A percentile compares a stretch with the other conserved stretches of the same genome.
These are phyloP conservation scores for Cuculus canorus DNA, from an alignment of 2,797 vertebrate genomes.

Conservation along the genomic window DNA sequence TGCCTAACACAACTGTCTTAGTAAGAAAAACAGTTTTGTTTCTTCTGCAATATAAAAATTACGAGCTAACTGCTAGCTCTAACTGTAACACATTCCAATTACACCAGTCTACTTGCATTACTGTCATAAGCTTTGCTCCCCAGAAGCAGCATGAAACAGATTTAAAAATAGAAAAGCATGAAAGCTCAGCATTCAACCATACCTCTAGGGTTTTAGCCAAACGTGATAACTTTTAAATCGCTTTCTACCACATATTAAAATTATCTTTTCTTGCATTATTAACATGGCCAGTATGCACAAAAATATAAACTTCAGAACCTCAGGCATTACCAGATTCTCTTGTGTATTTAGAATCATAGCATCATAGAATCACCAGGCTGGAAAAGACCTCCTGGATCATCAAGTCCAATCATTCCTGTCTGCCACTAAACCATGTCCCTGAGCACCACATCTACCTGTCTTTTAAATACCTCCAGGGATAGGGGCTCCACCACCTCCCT, in stretches of 20 bases:
- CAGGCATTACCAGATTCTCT: not conserved
- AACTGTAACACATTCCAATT: not conserved
- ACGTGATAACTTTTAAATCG: not conserved
- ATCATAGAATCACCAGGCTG: no score
- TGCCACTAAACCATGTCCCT: no score
- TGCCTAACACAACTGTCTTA: not conserved
- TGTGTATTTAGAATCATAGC: not conserved
- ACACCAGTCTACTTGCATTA: not conserved
- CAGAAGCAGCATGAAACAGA: not conserved
- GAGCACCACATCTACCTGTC: no score
- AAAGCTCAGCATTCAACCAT: not conserved
- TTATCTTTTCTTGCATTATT: not conserved
- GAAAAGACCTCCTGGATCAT: no score
- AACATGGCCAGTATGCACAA: not conserved
- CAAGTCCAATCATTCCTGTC: no score
- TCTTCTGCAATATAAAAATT: not conserved
- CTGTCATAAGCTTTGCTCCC: not conserved
- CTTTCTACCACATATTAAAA: not conserved
- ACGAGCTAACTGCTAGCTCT: not conserved
- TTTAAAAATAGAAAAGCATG: not conserved
- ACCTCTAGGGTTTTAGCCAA: accelerated
- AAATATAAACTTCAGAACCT: not conserved
- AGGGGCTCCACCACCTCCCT: no score
- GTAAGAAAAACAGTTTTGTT: not conserved
- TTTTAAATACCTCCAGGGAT: no score